Evolutionary conservation across 2,888 invertebrate species (phyloP).

Genomic region (Eubasilissa splendida): DNA sequence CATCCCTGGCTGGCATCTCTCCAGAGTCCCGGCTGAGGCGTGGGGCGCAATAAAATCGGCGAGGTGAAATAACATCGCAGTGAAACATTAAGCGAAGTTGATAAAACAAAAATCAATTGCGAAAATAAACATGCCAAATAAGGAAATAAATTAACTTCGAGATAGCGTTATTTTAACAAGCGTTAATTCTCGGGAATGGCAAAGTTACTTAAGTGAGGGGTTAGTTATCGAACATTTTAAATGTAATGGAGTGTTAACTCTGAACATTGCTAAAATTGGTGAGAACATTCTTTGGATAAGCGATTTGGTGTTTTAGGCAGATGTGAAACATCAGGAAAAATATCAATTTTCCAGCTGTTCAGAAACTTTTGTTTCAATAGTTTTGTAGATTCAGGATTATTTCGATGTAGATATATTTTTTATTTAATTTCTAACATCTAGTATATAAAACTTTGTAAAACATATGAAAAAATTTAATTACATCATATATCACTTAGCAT

Average conservation of each 20-base stretch:
- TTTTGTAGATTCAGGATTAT: too few species aligned
- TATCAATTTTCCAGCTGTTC: too few species aligned
- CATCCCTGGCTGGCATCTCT: too few species aligned
- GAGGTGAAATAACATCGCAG: conserved; percentile 35
- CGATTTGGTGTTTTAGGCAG: too few species aligned
- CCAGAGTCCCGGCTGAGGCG: not conserved
- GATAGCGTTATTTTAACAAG: conserved; percentile 30
- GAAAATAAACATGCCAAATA: conserved; percentile 41
- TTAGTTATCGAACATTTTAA: conserved; percentile 23
- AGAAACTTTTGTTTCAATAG: too few species aligned
- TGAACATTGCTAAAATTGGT: not conserved
- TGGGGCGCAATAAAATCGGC: conserved; percentile 5
- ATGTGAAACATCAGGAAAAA: too few species aligned
- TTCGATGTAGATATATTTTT: too few species aligned
- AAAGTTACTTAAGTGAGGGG: conserved; percentile 7
- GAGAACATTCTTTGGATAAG: too few species aligned
- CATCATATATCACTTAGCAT: too few species aligned
- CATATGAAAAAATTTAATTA: too few species aligned
- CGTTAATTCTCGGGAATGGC: conserved; percentile 13
- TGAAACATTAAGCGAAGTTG: conserved; percentile 44
- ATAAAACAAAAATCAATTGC: conserved; percentile 40
- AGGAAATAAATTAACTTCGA: conserved; percentile 32
- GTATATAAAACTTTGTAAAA: too few species aligned
- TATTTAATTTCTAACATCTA: too few species aligned
- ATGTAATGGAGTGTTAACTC: not conserved